Base-by-base conservation (phyloP, 2,797 vertebrate species). In the Taeniopygia guttata region DNA sequence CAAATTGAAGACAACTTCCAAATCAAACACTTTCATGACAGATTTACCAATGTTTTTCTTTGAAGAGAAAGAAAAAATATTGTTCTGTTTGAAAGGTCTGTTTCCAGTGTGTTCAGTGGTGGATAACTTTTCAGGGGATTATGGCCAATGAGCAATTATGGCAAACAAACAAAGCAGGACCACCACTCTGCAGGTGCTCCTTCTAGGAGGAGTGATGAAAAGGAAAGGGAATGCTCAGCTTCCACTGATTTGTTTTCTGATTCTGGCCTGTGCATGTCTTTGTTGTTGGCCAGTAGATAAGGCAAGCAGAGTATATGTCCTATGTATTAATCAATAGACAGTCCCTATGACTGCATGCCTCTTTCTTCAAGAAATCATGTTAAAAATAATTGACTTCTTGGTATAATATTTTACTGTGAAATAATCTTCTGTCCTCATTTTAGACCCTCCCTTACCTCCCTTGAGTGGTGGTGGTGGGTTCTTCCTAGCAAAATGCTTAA, bases 301-400 rank as follows among this genome's bases (percentile, higher is more conserved):
- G 27, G 54, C 54, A 82, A 88, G 36, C 25, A n/a, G 59, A 51
- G 46, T 26, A 49, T 13, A 17, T 11, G 5, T 32, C 43, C n/a
- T 66, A 13, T 40, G 25, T n/a, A 45, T 36, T 76, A 73, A 76
- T 15, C 0, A 0, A 29, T 13, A 42, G 32, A 42, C 8, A 52
- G n/a, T 27, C 29, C 34, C 11, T 29, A 34, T 23, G 48, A 55
- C 8, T 34, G 45, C 42, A 55, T 13, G n/a, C 15, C 11, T 67
- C 25, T 66, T 89, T 52, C 51, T 30, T 68, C 59, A 64, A 64
- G 58, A 72, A 81, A 49, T 38, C 38, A 16, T 13, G 5, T 72
- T 75, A 27, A 69, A 86, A 84, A 72, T 42, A 56, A 32, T 58
- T 30, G 26, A 13, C 16, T n/a, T 10, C 29, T 81, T 63, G 30